A percentile compares a stretch with the other conserved stretches of the same genome.
Evolutionary conservation across 2,797 vertebrate species (phyloP).

Genomic region (Neosilurus mollespiculum): DNA sequence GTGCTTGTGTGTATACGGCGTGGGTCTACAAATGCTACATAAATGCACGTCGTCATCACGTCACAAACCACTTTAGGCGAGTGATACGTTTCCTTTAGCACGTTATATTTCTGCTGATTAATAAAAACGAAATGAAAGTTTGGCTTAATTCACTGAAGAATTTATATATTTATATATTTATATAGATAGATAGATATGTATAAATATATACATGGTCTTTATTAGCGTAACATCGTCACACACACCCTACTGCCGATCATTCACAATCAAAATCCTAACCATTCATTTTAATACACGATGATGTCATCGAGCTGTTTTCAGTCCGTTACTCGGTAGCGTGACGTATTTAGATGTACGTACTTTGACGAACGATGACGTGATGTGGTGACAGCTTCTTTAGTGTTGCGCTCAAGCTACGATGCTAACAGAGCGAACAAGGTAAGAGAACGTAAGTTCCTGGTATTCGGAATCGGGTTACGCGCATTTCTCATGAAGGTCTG

Average conservation of each 20-base stretch:
- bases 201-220: conserved; percentile 56
- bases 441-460: background rate
- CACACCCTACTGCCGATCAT: conserved; percentile 34
- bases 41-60: conserved; percentile 11
- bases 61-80: conserved; percentile 38
- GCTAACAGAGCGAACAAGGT: background rate
- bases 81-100: conserved; percentile 32
- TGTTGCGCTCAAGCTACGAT: background rate
- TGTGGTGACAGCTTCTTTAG: background rate
- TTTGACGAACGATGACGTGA: background rate
- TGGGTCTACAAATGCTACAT: conserved; percentile 30
- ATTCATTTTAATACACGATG: conserved; percentile 9
- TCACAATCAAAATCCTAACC: conserved; percentile 31
- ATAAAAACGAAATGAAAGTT: conserved; percentile 62
- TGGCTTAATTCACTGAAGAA: conserved; percentile 68
- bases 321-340: background rate
- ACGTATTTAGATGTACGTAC: background rate
- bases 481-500: no score
- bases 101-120: conserved; percentile 47
- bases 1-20: conserved; percentile 11
- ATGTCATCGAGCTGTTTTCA: background rate
- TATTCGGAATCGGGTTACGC: background rate
- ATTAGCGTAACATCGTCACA: conserved; percentile 42
- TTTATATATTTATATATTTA: conserved; percentile 66
- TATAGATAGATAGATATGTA: conserved; percentile 77